Conservation (phyloP, 2,888 invertebrate genomes). For the Dione vanillae region DNA sequence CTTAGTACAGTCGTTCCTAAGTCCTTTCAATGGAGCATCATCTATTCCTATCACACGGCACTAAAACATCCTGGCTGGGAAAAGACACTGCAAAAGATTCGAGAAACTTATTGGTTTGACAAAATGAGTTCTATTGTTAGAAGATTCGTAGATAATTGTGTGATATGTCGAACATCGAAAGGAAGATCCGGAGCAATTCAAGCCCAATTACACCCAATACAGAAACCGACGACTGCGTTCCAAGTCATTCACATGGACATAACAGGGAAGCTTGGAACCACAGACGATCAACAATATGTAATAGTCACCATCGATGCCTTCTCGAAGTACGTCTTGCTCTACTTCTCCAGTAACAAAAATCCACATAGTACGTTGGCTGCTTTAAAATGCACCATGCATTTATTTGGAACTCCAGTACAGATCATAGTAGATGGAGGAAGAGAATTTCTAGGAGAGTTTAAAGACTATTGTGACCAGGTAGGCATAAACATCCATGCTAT, state of each 20-base stretch:
- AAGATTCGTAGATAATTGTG: constrained; percentile 41
- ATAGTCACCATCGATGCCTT: constrained; percentile 48
- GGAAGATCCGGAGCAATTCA: constrained; percentile 45
- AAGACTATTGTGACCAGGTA: constrained; percentile 41
- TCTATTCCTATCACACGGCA: constrained; percentile 45
- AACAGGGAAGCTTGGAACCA: constrained; percentile 45
- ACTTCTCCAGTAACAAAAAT: constrained; percentile 40
- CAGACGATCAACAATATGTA: constrained; percentile 44
- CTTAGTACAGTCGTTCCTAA: constrained; percentile 42
- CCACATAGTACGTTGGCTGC: too few relatives aligned
- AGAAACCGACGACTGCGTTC: constrained; percentile 31
- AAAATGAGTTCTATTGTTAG: too few relatives aligned
- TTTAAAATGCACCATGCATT: constrained; percentile 26
- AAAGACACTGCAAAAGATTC: constrained; percentile 46
- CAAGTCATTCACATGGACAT: constrained; percentile 44
- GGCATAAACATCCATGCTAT: constrained; percentile 44
- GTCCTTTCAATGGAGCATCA: constrained; percentile 50
- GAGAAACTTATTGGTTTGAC: constrained; percentile 44
- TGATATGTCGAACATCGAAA: constrained; percentile 47
- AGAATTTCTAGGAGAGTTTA: constrained; percentile 45
- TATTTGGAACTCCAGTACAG: constrained; percentile 46
- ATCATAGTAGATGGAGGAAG: constrained; percentile 47
- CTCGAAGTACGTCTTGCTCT: constrained; percentile 31
- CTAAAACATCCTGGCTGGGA: constrained; percentile 50
- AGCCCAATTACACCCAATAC: constrained; percentile 46